Base-by-base conservation (phyloP, 1,140 invertebrate genomes). In the Neodiprion fabricii region DNA sequence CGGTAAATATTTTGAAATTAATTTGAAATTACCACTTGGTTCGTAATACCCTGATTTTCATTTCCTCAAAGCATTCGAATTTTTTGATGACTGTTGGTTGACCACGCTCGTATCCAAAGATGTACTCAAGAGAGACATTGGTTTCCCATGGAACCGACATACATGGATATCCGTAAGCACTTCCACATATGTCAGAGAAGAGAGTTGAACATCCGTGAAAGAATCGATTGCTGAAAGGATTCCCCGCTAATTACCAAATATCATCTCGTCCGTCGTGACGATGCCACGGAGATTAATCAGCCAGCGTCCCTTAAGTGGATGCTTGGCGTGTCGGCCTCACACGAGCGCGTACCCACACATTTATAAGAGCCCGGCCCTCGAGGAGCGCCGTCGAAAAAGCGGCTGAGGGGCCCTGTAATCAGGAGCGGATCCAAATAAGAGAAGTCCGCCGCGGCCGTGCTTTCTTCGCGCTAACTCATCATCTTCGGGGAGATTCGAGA, bases 401-500 rank as follows among this genome's bases (percentile, higher is more conserved):
- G 53, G 53, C 53, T 9, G n/a, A 12, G 28, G 28, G 53, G 53
- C 53, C 53, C 53, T 61, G 53, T 61, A 61, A 61, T 61, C 53
- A 61, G 5, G 53, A 17, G 11, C n/a, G 53, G 53, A 61, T 61
- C 53, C 11, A 61, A 61, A 61, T 61, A 17, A 61, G 53, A 61
- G 53, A 61, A 61, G 11, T 17, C n/a, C n/a, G 0, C 53, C 53
- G 53, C 53, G 53, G 53, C 28, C 5, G 28, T 40, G 11, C 53
- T 40, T 61, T 61, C 53, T 61, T 61, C 53, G n/a, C 53, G 53
- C 53, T 61, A 61, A 61, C 53, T 61, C 53, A 61, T 61, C 53
- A 61, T 61, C 53, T 61, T 61, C 53, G 53, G n/a, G n/a, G 53
- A 61, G n/a, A 61, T 61, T 61, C 53, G 53, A 61, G 53, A 61